Percentiles rank a stretch among this genome's conserved stretches.
Conservation (phyloP, 2,888 invertebrate species). For the Flabesymbios commensalis region DNA sequence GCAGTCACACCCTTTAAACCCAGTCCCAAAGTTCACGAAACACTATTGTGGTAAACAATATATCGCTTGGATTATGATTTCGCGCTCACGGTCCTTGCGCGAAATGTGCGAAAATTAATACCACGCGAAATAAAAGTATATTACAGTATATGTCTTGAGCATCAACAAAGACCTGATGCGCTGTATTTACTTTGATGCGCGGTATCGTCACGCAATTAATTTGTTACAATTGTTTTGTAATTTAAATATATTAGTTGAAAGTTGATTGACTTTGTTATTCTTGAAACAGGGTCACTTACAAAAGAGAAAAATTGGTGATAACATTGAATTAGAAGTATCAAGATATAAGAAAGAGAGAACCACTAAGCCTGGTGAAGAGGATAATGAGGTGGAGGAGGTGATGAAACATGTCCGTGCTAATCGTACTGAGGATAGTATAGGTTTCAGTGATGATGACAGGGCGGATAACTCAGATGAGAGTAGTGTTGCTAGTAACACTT, state of each 20-base stretch:
- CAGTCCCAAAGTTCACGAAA: too few species aligned
- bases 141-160: too few species aligned
- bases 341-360: conserved; percentile 62
- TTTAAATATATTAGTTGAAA: neutral
- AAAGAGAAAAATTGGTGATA: conserved; percentile 63
- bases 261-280: neutral
- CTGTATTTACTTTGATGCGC: too few species aligned
- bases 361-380: conserved; percentile 45
- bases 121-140: too few species aligned
- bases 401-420: conserved; percentile 10
- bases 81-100: too few species aligned
- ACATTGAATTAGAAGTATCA: conserved; percentile 64
- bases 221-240: neutral
- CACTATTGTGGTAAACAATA: too few species aligned
- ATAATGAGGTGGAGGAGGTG: conserved; percentile 42
- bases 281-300: conserved; percentile 63
- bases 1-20: too few species aligned
- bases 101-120: too few species aligned
- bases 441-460: neutral
- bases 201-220: too few species aligned
- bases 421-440: neutral
- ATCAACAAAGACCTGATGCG: too few species aligned
- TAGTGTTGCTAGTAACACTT: conserved; percentile 1
- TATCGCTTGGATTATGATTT: too few species aligned
- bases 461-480: conserved; percentile 2